Base-by-base conservation (phyloP, 2,888 invertebrate genomes). In the Ormyrus labotus region DNA sequence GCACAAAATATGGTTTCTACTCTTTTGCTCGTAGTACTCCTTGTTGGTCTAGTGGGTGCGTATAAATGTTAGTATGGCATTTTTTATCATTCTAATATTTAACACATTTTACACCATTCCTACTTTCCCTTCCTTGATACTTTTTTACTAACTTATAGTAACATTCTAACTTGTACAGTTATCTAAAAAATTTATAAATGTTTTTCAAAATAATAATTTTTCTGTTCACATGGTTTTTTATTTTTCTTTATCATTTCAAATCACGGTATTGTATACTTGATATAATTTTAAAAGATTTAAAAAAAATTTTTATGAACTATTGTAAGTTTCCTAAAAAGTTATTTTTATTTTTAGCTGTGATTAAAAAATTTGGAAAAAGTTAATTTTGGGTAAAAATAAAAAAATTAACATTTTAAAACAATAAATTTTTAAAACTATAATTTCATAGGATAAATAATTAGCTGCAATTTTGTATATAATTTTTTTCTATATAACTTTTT, bases 1-100 rank as follows among this genome's bases (percentile, higher is more conserved):
- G 93, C 96, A 48, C 96, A 96, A 88, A 94, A 96, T 87, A 91
- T 96, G 50, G 92, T 96, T 76, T 83, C 84, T 48, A 89, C 92
- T 74, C 87, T 84, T 9, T 53, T 92, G 47, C 93, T 96, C 90
- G 92, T 96, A 81, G 95, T 95, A 48, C 94, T 96, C 88, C 94
- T 96, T 86, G 92, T 96, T 84, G 91, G 91, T 57, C 86, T 92
- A 65, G 90, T 92, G 89, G 92, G 92, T 92, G 88, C 87, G 91
- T 87, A 85, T 84, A 85, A 85, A 87, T 83, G 86, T 88, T 86
- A 86, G 86, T 88, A 85, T 84, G 81, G 34, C 58, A 75, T 75
- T 68, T 79, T 75, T 83, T 83, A 83, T 77, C 19, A 76, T 76
- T 71, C 10, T 60, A 68, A 11, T 61, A 53, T 34, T 34, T 34